Percentiles rank a stretch among this genome's conserved stretches.
phyloP scores from a whole-genome alignment of 1,140 invertebrate genomes.

The Neuroterus valhalla region DNA sequence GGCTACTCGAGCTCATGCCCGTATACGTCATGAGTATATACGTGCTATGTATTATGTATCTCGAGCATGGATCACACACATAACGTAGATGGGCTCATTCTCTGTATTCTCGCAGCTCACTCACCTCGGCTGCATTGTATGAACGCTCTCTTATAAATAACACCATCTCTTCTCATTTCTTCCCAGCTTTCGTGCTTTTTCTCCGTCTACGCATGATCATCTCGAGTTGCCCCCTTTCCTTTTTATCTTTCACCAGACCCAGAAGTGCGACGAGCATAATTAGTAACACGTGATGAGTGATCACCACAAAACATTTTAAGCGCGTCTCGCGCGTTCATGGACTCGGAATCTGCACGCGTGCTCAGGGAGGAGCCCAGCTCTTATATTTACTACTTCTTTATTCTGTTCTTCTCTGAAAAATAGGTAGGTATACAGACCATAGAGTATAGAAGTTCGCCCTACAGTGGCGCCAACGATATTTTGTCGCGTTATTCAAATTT shows the following conservation, averaged over 20 bases:
- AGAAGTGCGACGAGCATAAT: conserved; percentile 63
- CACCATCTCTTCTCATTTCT: conserved; percentile 68
- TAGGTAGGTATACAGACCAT: too few species aligned
- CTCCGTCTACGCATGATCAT: conserved; percentile 35
- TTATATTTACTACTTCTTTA: neutral
- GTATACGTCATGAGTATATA: conserved; percentile 52
- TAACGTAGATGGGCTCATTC: conserved; percentile 33
- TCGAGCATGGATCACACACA: conserved; percentile 53
- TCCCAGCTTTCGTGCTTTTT: conserved; percentile 53
- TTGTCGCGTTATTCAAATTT: too few species aligned
- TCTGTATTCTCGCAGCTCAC: conserved; percentile 40
- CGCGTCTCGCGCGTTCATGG: conserved; percentile 34
- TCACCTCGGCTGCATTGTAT: conserved; percentile 46
- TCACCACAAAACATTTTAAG: conserved; percentile 60
- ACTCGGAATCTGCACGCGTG: neutral
- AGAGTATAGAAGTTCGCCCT: too few species aligned
- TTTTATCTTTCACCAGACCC: neutral
- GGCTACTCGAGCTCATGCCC: conserved; percentile 36
- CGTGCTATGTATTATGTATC: conserved; percentile 54
- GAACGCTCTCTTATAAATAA: conserved; percentile 68
- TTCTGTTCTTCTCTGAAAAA: too few species aligned
- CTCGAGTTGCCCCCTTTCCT: conserved; percentile 41
- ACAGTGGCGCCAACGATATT: too few species aligned
- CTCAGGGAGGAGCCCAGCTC: neutral
- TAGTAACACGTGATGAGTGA: conserved; percentile 72